These are phyloP conservation scores for Serilophus lunatus DNA, from an alignment of 2,113 vertebrate species.

Conservation along the genomic window DNA sequence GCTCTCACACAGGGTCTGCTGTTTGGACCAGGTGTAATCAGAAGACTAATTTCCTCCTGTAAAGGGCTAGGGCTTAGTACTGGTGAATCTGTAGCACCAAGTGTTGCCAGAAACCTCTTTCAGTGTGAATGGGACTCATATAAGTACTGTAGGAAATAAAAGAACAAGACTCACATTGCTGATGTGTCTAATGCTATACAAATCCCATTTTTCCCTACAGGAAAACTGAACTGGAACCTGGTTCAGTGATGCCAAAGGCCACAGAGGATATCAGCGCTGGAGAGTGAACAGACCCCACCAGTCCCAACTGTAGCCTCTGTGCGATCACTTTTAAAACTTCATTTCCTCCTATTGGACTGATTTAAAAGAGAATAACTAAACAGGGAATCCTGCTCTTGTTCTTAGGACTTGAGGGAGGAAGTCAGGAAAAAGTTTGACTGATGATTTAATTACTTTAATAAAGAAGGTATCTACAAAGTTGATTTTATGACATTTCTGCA, in stretches of 20 bases:
- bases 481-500: neutral
- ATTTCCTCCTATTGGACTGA: constrained; percentile 6
- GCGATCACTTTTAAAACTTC: neutral
- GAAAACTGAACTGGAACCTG: neutral
- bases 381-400: neutral
- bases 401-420: neutral
- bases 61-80: neutral
- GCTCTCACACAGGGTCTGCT: neutral
- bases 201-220: neutral
- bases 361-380: constrained; percentile 14
- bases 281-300: accelerated
- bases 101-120: neutral
- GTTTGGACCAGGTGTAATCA: neutral
- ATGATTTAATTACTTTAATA: constrained; percentile 16
- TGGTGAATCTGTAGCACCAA: neutral
- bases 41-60: neutral
- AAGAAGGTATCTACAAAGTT: neutral
- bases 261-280: neutral
- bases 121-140: neutral
- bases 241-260: neutral
- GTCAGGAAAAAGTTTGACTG: neutral
- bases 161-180: neutral
- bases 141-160: neutral
- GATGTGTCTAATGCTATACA: accelerated
- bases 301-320: accelerated